Conservation (phyloP, 2,797 vertebrate genomes). For the Coracias cyanogaster region DNA sequence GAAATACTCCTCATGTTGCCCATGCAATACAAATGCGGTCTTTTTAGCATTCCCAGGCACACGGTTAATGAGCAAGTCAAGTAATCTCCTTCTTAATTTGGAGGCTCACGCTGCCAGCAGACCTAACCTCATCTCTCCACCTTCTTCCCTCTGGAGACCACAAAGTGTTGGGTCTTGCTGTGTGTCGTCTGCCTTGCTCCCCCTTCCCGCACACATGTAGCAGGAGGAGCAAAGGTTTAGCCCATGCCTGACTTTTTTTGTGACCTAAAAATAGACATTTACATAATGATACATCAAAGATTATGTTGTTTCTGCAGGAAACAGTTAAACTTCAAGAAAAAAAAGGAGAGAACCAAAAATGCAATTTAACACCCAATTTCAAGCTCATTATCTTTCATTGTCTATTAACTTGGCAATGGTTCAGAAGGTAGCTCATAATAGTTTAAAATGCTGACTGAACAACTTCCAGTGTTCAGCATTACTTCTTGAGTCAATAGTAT, state of each 20-base stretch:
- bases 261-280: conserved; percentile 77
- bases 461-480: conserved; percentile 79
- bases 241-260: neutral
- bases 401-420: conserved; percentile 90
- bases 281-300: conserved; percentile 76
- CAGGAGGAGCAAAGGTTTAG: neutral
- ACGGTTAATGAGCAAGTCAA: neutral
- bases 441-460: conserved; percentile 89
- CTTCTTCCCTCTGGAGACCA: neutral
- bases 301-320: conserved; percentile 82
- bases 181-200: neutral
- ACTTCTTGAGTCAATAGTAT: conserved; percentile 78
- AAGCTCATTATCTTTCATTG: conserved; percentile 92
- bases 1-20: neutral
- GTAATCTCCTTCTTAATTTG: conserved; percentile 6
- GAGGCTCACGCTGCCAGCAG: neutral
- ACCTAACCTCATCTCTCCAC: neutral
- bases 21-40: rapidly evolving
- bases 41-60: neutral
- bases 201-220: neutral
- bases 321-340: conserved; percentile 83
- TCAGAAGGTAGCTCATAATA: conserved; percentile 89
- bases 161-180: neutral
- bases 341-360: conserved; percentile 84
- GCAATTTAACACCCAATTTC: conserved; percentile 91